Base-by-base conservation (phyloP, 2,888 invertebrate genomes). In the Allolobophora icterica region DNA sequence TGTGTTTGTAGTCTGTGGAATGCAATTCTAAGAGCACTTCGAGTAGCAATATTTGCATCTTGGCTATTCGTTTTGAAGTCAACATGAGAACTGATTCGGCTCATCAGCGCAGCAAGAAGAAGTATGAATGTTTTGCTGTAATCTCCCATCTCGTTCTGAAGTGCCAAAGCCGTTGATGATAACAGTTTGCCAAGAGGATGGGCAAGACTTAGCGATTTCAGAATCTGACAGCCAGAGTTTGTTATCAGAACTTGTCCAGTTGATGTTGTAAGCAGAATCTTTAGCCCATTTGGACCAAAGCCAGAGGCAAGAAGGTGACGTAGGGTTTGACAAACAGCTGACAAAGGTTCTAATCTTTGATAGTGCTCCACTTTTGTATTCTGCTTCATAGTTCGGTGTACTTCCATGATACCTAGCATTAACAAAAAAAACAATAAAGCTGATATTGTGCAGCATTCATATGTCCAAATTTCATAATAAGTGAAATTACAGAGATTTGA, bases 61-160 rank as follows among this genome's bases (percentile, higher is more conserved):
- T 71, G 71, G 71, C 71, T 5, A 71, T 71, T 71, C n/a, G 1
- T 71, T 71, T 1, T 71, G 71, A 71, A 71, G 71, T 71, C 71
- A 8, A 71, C n/a, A 13, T 71, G 71, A 71, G 71, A n/a, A 71
- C n/a, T 71, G 71, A 71, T 71, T 71, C 13, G 71, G n/a, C n/a
- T 71, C n/a, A 71, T 71, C 71, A 71, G 71, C 8, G 71, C 71
- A 71, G 71, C 71, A 71, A 71, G 71, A 71, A 71, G 71, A 71
- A 71, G n/a, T 71, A 71, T 71, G 71, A 71, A 71, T n/a, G 71
- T 71, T n/a, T 71, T 71, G 71, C 71, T 71, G 71, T 71, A n/a
- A 71, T 71, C 71, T 71, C 71, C 71, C 13, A n/a, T 71, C 71
- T 71, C n/a, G 71, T 71, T 71, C 30, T 71, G 71, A 71, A 71